Evolutionary conservation across 2,888 invertebrate genomes (phyloP), one percentile per base, ranked within the genome.

Genomic region (Caenorhabditis parvicauda): DNA sequence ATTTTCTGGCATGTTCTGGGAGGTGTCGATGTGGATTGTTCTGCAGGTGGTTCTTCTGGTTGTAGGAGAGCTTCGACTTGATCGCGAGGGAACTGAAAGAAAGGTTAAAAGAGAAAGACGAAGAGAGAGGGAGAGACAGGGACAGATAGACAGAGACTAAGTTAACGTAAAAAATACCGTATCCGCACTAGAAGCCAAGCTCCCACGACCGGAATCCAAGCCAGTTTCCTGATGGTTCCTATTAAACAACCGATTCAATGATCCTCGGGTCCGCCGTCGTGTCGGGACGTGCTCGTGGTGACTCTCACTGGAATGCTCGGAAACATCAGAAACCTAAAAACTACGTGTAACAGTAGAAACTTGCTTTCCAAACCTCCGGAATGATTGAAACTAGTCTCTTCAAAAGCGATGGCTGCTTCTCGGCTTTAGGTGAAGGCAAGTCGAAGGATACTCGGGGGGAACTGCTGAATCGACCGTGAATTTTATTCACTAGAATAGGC

Each of bases 401-500:
- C 43, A 48, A 46, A 22, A 57, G 37, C 21, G 47, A 46, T 17
- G 54, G 51, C 42, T 54, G 57, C 14, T 46, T 24, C n/a, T 61
- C 57, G 0, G 56, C 54, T 25, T 44, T 29, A 1, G 54, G 54
- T 3, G 54, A 51, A 12, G 57, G 37, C 24, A 55, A 53, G 17
- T 70, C 66, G 51, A 72, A 72, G 0, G 72, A 72, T 2, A 72
- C 72, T 14, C 72, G 54, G 17, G 72, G 72, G 2, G 70, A 63
- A 1, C 65, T 55, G 14, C 67, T 67, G 45, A n/a, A n/a, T n/a
- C n/a, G n/a, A n/a, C n/a, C n/a, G n/a, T n/a, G n/a, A n/a, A n/a
- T n/a, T n/a, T n/a, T n/a, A n/a, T n/a, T n/a, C n/a, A n/a, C n/a
- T n/a, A n/a, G n/a, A n/a, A n/a, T n/a, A n/a, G n/a, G n/a, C n/a